phyloP scores from a whole-genome alignment of 2,888 invertebrate species.

The Cheilosia scutellata region DNA sequence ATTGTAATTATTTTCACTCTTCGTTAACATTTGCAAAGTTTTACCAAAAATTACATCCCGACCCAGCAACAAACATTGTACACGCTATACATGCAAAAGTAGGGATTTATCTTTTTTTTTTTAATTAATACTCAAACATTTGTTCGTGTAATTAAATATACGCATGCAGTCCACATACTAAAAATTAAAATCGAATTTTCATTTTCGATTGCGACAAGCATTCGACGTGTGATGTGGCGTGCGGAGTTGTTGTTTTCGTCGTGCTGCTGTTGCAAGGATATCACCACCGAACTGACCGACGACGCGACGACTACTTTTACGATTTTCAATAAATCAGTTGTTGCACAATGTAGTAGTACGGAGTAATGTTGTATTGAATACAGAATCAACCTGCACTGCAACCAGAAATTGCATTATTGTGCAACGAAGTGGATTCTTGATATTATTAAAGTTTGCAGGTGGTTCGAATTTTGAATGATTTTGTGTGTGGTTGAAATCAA shows the following conservation, averaged over 20 bases:
- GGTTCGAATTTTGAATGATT: not conserved
- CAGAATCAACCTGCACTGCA: slow-evolving; percentile 21
- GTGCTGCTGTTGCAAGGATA: slow-evolving; percentile 22
- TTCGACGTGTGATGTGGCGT: not conserved
- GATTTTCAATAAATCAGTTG: slow-evolving; percentile 50
- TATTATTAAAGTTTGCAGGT: slow-evolving; percentile 6
- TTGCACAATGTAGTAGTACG: slow-evolving; percentile 16
- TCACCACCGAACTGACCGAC: not conserved
- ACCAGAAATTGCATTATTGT: slow-evolving; percentile 30
- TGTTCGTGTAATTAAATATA: slow-evolving; percentile 66
- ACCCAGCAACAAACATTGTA: not conserved
- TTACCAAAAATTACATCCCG: not conserved
- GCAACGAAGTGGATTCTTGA: not conserved
- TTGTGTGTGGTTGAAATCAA: not conserved
- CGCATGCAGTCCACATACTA: slow-evolving; percentile 36
- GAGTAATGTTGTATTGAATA: slow-evolving; percentile 35
- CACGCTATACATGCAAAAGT: not conserved
- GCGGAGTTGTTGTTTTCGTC: not conserved
- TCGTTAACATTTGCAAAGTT: not conserved
- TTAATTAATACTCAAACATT: slow-evolving; percentile 63
- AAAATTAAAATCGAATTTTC: slow-evolving; percentile 53
- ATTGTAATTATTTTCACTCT: not conserved
- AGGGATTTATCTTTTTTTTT: not conserved
- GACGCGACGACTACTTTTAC: not conserved
- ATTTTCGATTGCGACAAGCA: slow-evolving; percentile 28